Conservation (phyloP, 2,113 vertebrate species). For the Paracanthobrama guichenoti region DNA sequence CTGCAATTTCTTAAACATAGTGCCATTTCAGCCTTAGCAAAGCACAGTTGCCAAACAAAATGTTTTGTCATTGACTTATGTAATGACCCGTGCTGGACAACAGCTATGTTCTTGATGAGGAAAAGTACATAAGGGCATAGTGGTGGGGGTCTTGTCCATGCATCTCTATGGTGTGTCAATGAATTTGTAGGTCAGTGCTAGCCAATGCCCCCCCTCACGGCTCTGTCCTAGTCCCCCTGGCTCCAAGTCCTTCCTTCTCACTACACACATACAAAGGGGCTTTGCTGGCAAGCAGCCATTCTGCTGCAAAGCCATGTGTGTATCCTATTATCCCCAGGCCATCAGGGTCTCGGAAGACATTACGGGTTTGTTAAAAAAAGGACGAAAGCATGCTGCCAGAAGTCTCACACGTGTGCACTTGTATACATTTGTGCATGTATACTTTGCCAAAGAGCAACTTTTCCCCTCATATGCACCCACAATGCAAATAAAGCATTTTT, state of each 20-base stretch:
- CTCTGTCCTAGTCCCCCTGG: constrained; percentile 64
- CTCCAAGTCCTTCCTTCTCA: constrained; percentile 75
- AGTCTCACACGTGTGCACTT: constrained; percentile 19
- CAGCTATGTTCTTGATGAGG: constrained; percentile 29
- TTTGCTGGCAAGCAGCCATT: constrained; percentile 57
- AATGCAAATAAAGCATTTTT: constrained; percentile 18
- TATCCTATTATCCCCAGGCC: constrained; percentile 27
- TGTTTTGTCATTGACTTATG: constrained; percentile 7
- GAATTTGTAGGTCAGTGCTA: constrained; percentile 75
- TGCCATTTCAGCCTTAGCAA: not conserved
- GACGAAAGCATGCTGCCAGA: constrained; percentile 3
- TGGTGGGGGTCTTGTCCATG: constrained; percentile 60
- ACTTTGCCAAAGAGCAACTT: not conserved
- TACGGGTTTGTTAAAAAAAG: not conserved
- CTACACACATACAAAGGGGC: constrained; percentile 75
- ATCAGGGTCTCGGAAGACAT: constrained; percentile 34
- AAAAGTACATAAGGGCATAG: constrained; percentile 34
- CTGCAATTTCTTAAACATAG: not conserved
- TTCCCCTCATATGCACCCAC: not conserved
- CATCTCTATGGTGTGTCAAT: constrained; percentile 77
- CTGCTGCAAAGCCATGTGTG: constrained; percentile 53
- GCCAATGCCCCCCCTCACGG: constrained; percentile 71
- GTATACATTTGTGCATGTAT: not conserved
- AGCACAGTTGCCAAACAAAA: constrained; percentile 1
- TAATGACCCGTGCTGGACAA: constrained; percentile 29